Evolutionary conservation across 2,888 invertebrate species (phyloP), one percentile per base, ranked within the genome.

Genomic region (Lasiommata megera): DNA sequence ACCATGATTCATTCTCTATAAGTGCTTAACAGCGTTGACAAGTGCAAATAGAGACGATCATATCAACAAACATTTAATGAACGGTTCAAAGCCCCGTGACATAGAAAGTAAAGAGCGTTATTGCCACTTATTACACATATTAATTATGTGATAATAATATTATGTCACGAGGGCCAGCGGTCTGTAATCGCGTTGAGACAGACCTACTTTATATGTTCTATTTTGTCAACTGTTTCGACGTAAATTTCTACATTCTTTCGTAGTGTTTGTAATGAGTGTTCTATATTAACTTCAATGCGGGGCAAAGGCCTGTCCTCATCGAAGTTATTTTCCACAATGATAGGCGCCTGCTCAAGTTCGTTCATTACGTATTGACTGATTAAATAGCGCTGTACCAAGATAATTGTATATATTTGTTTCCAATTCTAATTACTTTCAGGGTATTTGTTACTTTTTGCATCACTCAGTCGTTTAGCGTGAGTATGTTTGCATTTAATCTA

Each of bases 91-190:
- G 61, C 61, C 58, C 61, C 36, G 12, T 52, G 56, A 44, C 60
- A 57, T 56, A 62, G 61, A 64, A 62, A 64, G 54, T 52, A 31
- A 41, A 51, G 53, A 46, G 18, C 38, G 47, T 47, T 38, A 46
- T 17, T 50, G 44, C 41, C n/a, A n/a, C 41, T 50, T 50, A 50
- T 56, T 54, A 51, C 37, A 54, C 37, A 41, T 40, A 38, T 50
- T 58, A 28, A 57, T 53, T 63, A 55, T 58, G 62, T 56, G 66
- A 64, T 62, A 64, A 62, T 56, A 40, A 36, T 58, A 64, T 66
- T 62, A 62, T 61, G 51, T 61, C 60, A 65, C 51, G 31, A 34
- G 55, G 57, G 55, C 31, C 54, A 48, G 23, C 29, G 37, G 12
- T 31, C 41, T 41, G 51, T 51, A 54, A 55, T 58, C 41, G 17